Percentiles rank a stretch among this genome's conserved stretches.
These are phyloP conservation scores for Ailurus styani DNA, from an alignment of 2,113 vertebrate genomes.

Conservation along the genomic window DNA sequence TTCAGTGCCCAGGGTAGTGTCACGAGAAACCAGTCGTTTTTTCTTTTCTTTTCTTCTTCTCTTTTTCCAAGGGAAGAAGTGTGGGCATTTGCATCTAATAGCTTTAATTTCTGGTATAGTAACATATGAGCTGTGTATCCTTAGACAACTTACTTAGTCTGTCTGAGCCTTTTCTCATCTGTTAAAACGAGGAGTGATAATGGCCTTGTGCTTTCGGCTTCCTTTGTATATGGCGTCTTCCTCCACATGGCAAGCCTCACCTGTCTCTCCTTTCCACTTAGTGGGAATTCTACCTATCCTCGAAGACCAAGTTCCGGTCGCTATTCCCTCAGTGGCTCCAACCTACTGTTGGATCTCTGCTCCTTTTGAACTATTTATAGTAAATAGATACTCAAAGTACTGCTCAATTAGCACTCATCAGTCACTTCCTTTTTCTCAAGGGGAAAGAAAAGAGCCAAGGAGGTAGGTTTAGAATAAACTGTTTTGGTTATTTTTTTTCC, in stretches of 20 bases:
- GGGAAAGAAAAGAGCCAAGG: neutral
- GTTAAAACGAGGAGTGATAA: neutral
- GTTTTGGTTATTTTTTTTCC: neutral
- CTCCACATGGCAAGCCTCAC: neutral
- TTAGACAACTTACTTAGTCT: neutral
- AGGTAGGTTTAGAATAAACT: neutral
- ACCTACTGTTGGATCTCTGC: neutral
- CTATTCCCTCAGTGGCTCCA: neutral
- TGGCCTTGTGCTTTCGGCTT: neutral
- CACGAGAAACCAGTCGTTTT: neutral
- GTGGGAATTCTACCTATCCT: neutral
- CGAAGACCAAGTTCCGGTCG: neutral
- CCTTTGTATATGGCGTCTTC: neutral
- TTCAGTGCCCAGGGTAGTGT: neutral
- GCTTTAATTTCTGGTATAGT: neutral
- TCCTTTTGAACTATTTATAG: neutral
- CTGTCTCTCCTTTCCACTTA: neutral
- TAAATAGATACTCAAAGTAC: neutral
- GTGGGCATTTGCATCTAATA: neutral
- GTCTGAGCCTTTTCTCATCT: neutral
- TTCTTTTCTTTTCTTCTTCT: neutral
- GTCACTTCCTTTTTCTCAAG: neutral
- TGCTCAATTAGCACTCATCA: neutral
- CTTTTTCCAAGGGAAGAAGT: neutral
- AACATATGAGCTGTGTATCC: neutral